A percentile compares a stretch with the other conserved stretches of the same genome.
Evolutionary conservation across 1,140 invertebrate genomes (phyloP).

Genomic region (Pogonognathellus flavescens): DNA sequence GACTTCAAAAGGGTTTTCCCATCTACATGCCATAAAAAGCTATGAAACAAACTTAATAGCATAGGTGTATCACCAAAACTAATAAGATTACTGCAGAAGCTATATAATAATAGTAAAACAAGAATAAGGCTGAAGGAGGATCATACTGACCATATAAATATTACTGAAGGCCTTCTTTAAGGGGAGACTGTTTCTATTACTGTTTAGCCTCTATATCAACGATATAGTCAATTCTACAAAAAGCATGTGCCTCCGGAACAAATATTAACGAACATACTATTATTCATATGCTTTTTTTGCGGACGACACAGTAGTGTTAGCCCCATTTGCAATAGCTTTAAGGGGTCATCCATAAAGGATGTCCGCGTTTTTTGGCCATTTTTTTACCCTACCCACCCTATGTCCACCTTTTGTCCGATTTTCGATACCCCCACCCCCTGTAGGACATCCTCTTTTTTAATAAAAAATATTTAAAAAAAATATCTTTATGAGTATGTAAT

Average conservation of each 20-base stretch:
- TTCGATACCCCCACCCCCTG: too few species aligned
- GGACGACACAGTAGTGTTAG: background rate
- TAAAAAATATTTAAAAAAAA: too few species aligned
- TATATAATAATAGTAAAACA: constrained; percentile 64
- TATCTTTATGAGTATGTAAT: too few species aligned
- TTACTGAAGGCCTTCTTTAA: constrained; percentile 65
- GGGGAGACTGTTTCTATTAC: constrained; percentile 64
- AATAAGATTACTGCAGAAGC: constrained; percentile 59
- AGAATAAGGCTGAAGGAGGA: background rate
- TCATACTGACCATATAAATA: constrained; percentile 10
- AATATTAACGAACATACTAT: background rate
- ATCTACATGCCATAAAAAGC: constrained; percentile 61
- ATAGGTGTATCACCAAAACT: constrained; percentile 66
- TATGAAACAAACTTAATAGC: constrained; percentile 64
- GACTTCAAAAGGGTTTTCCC: too few species aligned
- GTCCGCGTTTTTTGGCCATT: too few species aligned
- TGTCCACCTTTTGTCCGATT: too few species aligned
- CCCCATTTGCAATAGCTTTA: background rate
- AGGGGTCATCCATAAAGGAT: too few species aligned
- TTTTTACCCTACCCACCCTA: too few species aligned
- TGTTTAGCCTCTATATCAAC: constrained; percentile 65
- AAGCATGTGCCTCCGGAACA: background rate
- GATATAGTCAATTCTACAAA: constrained; percentile 27
- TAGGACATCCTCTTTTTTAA: too few species aligned
- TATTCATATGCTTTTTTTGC: background rate